Evolutionary conservation across 2,888 invertebrate species (phyloP), one percentile per base, ranked within the genome.

Genomic region (Tenthredo distinguenda): DNA sequence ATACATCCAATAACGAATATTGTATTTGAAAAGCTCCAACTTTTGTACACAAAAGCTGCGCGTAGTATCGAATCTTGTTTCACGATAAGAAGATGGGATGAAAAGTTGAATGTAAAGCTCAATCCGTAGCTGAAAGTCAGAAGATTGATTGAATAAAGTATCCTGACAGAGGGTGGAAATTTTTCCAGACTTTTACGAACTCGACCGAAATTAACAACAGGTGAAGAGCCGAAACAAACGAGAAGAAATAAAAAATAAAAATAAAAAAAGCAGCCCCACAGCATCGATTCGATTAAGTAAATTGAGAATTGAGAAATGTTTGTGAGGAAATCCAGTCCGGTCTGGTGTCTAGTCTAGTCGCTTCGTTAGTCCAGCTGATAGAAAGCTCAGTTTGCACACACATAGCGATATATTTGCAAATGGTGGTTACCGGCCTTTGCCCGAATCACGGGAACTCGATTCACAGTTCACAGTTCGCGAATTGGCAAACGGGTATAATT

Each of bases 401-500:
- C 43, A 74, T 43, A 21, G 26, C 26, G 74, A 74, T 74, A 74
- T 74, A 74, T 74, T 74, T 74, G 74, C 74, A 21, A 74, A 74
- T 74, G n/a, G 74, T 43, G 74, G 74, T 74, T 43, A n/a, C 1
- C 34, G 12, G 55, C 77, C 55, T 77, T 77, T 77, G 31, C 50
- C 34, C 31, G 55, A 77, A 77, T 77, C 77, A 77, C 26, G 50
- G 77, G 31, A 50, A 77, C 50, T 77, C 77, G 47, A 50, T 77
- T 77, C 50, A 77, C 77, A 74, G 72, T 74, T 43, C 77, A 77
- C 77, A 55, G 77, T 77, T 77, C 77, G 18, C 77, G 55, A 77
- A 77, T 77, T 77, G 77, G 77, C 77, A 77, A 77, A 77, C 77
- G 81, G 62, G 58, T 62, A 58, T 81, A 81, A 81, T 81, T 58